Evolutionary conservation across 2,888 invertebrate species (phyloP).

Genomic region (Lepeophtheirus nordmannii): DNA sequence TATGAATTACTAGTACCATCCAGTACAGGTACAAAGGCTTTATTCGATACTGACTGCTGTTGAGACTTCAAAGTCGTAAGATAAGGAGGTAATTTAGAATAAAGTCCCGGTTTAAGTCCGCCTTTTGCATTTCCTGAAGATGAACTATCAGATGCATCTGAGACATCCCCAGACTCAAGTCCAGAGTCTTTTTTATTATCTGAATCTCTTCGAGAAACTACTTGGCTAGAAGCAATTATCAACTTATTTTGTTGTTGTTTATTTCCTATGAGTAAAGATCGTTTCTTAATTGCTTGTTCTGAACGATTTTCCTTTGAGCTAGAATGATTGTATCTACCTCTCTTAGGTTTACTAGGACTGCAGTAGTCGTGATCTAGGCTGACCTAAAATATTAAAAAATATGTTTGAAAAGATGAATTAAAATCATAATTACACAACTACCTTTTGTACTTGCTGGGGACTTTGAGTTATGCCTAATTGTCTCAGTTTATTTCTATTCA

Average conservation of each 20-base stretch:
- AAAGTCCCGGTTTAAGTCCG: not conserved
- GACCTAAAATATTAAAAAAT: slow-evolving; percentile 26
- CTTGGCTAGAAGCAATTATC: slow-evolving; percentile 15
- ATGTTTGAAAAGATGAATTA: not conserved
- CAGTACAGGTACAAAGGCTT: not conserved
- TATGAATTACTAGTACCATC: slow-evolving; percentile 30
- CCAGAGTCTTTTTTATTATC: slow-evolving; percentile 36
- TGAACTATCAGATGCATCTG: slow-evolving; percentile 33
- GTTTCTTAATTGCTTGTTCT: not conserved
- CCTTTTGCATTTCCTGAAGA: not conserved
- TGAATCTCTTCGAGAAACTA: slow-evolving; percentile 29
- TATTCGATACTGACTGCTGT: not conserved
- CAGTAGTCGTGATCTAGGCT: slow-evolving; percentile 47
- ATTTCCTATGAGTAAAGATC: slow-evolving; percentile 7
- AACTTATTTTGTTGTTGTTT: slow-evolving; percentile 10
- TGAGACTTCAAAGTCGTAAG: slow-evolving; percentile 8
- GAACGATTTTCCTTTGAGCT: slow-evolving; percentile 6
- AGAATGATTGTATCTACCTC: slow-evolving; percentile 2
- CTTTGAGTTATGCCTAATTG: slow-evolving; percentile 31
- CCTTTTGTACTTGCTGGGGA: slow-evolving; percentile 22
- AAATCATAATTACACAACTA: not conserved
- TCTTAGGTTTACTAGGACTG: slow-evolving; percentile 27
- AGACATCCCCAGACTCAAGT: slow-evolving; percentile 36
- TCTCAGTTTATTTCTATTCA: slow-evolving; percentile 34
- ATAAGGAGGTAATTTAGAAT: slow-evolving; percentile 15